Percentiles rank a stretch among this genome's conserved stretches.
Evolutionary conservation across 2,888 invertebrate genomes (phyloP).

Genomic region (Galerucella calmariensis): DNA sequence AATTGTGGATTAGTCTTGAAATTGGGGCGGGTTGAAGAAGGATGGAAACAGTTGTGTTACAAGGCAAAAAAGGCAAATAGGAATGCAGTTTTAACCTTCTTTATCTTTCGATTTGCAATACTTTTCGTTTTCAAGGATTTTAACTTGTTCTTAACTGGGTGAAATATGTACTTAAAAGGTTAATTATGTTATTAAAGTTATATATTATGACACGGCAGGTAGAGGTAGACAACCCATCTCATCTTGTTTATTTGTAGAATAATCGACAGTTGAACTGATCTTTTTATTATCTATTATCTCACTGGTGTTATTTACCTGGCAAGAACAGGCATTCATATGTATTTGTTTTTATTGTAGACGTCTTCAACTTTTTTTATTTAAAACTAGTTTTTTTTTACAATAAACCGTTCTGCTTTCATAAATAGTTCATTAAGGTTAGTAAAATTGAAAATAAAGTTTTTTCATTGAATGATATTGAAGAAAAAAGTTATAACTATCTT

Average conservation of each 20-base stretch:
- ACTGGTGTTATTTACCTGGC: conserved; percentile 12
- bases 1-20: conserved; percentile 15
- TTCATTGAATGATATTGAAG: not conserved
- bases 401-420: not conserved
- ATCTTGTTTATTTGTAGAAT: not conserved
- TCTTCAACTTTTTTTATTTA: not conserved
- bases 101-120: conserved; percentile 37
- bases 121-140: conserved; percentile 32
- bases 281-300: conserved; percentile 12
- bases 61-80: conserved; percentile 47
- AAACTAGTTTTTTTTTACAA: not conserved
- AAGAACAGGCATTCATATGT: not conserved
- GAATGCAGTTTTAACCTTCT: conserved; percentile 53
- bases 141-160: conserved; percentile 27
- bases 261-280: not conserved
- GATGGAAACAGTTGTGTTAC: conserved; percentile 45
- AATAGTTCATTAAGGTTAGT: not conserved
- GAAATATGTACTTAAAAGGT: conserved; percentile 27
- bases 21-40: conserved; percentile 34
- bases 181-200: conserved; percentile 24
- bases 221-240: conserved; percentile 14
- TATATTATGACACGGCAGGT: conserved; percentile 17
- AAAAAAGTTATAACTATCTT: not conserved
- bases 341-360: conserved; percentile 8
- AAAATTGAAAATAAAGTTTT: not conserved